Evolutionary conservation across 2,113 vertebrate species (phyloP).

Genomic region (Pipa parva): DNA sequence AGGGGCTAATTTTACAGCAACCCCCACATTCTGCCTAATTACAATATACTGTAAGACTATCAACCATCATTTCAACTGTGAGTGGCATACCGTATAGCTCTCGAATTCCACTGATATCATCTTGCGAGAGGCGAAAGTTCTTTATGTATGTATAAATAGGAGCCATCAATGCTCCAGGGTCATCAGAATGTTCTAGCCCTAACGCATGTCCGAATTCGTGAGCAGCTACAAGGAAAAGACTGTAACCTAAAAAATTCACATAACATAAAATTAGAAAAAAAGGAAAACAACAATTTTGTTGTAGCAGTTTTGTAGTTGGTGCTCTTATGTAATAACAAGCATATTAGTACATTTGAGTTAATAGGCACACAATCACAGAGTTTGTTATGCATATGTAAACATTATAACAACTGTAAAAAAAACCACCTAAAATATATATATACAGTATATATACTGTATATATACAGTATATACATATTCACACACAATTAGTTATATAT

Average conservation of each 20-base stretch:
- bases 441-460: too few species aligned
- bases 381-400: too few species aligned
- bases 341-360: too few species aligned
- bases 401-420: too few species aligned
- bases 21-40: not conserved
- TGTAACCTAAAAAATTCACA: slow-evolving; percentile 74
- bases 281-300: not conserved
- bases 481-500: too few species aligned
- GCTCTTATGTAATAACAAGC: not conserved
- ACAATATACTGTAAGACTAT: not conserved
- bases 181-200: slow-evolving; percentile 92
- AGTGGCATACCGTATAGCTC: slow-evolving; percentile 90
- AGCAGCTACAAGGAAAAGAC: slow-evolving; percentile 93
- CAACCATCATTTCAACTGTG: not conserved
- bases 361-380: too few species aligned
- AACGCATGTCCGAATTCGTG: slow-evolving; percentile 96
- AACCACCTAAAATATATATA: too few species aligned
- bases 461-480: too few species aligned
- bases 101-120: slow-evolving; percentile 90
- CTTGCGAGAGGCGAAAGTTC: slow-evolving; percentile 85
- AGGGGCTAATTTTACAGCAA: not conserved
- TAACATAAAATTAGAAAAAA: slow-evolving; percentile 1
- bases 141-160: slow-evolving; percentile 93
- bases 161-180: slow-evolving; percentile 91
- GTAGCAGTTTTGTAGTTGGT: not conserved